Evolutionary conservation across 2,888 invertebrate genomes (phyloP).

Genomic region (Acrocyrtus sp.): DNA sequence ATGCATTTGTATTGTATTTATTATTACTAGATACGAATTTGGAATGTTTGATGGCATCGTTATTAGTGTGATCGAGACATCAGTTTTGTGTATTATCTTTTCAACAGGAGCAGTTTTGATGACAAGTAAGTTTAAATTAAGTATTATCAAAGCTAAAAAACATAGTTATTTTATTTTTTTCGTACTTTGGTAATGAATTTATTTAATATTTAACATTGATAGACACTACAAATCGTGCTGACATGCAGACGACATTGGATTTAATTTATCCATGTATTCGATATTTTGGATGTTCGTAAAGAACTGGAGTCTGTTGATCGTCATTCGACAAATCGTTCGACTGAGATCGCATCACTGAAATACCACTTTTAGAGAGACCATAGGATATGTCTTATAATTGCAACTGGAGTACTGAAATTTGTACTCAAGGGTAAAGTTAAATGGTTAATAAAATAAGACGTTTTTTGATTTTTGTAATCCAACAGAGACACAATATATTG

Average conservation of each 20-base stretch:
- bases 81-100: constrained; percentile 8
- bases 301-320: too few relatives aligned
- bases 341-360: too few relatives aligned
- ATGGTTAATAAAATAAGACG: too few relatives aligned
- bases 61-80: neutral
- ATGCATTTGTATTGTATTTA: neutral
- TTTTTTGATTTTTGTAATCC: too few relatives aligned
- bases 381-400: too few relatives aligned
- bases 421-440: too few relatives aligned
- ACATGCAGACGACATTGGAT: constrained; percentile 9
- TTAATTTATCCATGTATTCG: constrained; percentile 13
- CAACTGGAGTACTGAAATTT: too few relatives aligned
- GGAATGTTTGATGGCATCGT: neutral
- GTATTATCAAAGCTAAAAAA: too few relatives aligned
- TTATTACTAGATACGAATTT: constrained; percentile 3
- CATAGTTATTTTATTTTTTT: too few relatives aligned
- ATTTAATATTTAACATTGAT: neutral
- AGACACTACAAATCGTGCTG: neutral
- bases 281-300: constrained; percentile 3
- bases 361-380: too few relatives aligned
- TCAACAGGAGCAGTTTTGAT: constrained; percentile 8
- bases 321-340: too few relatives aligned
- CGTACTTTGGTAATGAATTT: neutral
- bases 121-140: constrained; percentile 9
- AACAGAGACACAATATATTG: too few relatives aligned